phyloP scores from a whole-genome alignment of 2,888 invertebrate species.

The Myopa tessellatipennis region DNA sequence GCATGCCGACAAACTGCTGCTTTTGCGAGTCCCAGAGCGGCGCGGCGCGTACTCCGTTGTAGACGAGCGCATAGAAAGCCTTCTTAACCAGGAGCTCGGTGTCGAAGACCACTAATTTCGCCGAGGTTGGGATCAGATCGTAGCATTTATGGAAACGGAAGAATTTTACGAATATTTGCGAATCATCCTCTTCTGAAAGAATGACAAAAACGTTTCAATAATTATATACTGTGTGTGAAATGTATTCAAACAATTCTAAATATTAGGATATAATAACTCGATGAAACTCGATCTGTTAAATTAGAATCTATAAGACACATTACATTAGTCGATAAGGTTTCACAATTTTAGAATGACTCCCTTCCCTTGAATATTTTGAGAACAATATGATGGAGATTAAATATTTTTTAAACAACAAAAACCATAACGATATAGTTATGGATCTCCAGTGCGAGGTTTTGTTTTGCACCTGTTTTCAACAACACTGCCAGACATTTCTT shows the following conservation, averaged over 20 bases:
- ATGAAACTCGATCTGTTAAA: too few species aligned
- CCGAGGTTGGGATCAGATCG: conserved; percentile 98
- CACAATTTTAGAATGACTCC: too few species aligned
- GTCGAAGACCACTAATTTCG: conserved; percentile 99
- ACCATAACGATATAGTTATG: background rate
- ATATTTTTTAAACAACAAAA: background rate
- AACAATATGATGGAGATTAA: background rate
- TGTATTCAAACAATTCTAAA: background rate
- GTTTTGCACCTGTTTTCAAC: conserved; percentile 73
- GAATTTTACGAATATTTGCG: conserved; percentile 97
- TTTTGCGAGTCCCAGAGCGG: conserved; percentile 95
- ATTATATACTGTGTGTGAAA: background rate
- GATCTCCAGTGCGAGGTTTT: background rate
- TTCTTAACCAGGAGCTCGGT: conserved; percentile 97
- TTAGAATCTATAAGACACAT: too few species aligned
- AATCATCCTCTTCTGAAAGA: conserved; percentile 91
- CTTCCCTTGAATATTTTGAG: too few species aligned
- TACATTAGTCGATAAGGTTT: too few species aligned
- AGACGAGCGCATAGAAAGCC: conserved; percentile 98
- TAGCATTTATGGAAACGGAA: conserved; percentile 99
- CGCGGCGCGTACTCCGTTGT: conserved; percentile 97
- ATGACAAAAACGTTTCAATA: conserved; percentile 18
- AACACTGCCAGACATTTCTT: conserved; percentile 81
- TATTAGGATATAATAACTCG: too few species aligned
- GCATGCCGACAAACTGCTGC: conserved; percentile 97